These are phyloP conservation scores for Chloroclystis v-ata DNA, from an alignment of 2,888 invertebrate species.

Conservation along the genomic window DNA sequence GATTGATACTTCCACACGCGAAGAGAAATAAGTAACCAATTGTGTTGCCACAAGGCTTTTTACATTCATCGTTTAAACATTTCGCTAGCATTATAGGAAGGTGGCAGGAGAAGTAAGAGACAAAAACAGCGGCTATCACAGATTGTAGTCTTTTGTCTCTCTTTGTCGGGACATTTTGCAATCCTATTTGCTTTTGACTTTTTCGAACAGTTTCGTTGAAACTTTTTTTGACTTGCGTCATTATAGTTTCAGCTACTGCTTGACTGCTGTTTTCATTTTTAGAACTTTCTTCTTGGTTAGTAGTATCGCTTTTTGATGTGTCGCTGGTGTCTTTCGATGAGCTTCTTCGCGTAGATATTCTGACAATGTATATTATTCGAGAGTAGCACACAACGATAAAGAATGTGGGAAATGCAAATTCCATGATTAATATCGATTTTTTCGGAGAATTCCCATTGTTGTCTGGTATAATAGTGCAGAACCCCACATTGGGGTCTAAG, in stretches of 20 bases:
- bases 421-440: constrained; percentile 5
- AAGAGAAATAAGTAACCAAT: constrained; percentile 16
- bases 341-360: constrained; percentile 7
- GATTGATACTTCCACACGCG: constrained; percentile 18
- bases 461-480: constrained; percentile 20
- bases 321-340: too few relatives aligned
- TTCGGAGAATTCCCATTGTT: constrained; percentile 14
- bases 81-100: constrained; percentile 19
- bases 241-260: constrained; percentile 1
- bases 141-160: constrained; percentile 21
- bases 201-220: constrained; percentile 8
- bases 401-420: constrained; percentile 9
- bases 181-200: constrained; percentile 1
- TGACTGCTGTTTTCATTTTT: not conserved
- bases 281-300: constrained; percentile 1
- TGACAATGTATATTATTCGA: constrained; percentile 22
- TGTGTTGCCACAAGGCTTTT: constrained; percentile 6
- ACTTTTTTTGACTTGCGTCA: constrained; percentile 6
- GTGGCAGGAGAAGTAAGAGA: constrained; percentile 18
- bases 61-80: not conserved
- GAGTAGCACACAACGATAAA: constrained; percentile 17
- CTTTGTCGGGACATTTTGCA: constrained; percentile 13
- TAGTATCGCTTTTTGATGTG: too few relatives aligned
- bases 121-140: constrained; percentile 20
- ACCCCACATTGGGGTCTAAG: constrained; percentile 12